Conservation (phyloP, 2,113 vertebrate species). For the Vulpes ferrilata region DNA sequence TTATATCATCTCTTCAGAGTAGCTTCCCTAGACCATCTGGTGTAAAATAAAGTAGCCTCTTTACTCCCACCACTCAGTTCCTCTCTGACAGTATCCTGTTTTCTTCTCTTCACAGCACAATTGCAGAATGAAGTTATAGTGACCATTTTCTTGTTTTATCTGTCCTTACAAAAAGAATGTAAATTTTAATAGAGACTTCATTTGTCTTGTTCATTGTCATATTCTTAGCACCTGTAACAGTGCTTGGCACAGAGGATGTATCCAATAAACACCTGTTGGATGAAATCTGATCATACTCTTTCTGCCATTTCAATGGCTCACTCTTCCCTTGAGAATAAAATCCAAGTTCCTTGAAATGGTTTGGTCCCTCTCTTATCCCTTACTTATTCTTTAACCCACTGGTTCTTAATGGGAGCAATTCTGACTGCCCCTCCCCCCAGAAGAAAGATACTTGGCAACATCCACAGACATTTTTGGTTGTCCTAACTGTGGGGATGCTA, state of each 20-base stretch:
- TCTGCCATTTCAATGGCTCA: background rate
- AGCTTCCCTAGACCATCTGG: background rate
- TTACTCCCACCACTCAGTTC: background rate
- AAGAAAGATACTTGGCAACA: background rate
- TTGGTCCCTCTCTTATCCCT: background rate
- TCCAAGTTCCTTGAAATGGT: background rate
- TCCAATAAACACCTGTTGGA: background rate
- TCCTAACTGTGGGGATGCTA: background rate
- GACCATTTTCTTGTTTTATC: background rate
- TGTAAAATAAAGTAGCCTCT: background rate
- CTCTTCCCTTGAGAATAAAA: background rate
- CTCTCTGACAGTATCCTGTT: background rate
- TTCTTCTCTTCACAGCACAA: background rate
- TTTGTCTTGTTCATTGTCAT: background rate
- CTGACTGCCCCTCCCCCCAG: background rate
- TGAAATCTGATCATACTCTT: background rate
- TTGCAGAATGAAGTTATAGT: background rate
- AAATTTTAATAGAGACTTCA: background rate
- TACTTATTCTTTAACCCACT: background rate
- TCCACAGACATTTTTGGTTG: background rate
- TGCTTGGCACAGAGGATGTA: background rate
- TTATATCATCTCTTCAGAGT: background rate
- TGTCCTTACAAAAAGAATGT: background rate
- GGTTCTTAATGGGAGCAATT: background rate
- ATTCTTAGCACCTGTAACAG: background rate